Base-by-base conservation (phyloP, 2,113 vertebrate species). In the Cacatua alba region DNA sequence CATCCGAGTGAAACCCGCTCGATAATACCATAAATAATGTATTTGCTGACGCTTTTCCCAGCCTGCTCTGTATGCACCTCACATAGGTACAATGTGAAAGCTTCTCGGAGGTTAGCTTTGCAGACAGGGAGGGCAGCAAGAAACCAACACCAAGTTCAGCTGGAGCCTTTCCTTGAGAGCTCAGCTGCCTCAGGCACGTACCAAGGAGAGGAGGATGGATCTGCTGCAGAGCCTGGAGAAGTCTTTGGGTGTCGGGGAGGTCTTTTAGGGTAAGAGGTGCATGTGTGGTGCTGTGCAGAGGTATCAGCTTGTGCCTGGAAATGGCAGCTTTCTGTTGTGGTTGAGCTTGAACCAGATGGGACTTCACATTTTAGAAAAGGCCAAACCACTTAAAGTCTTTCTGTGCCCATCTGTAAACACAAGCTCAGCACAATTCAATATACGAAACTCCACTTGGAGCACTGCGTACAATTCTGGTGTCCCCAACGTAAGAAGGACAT, bases 1-100 rank as follows among this genome's bases (percentile, higher is more conserved):
- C 53, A 49, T 31, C 49, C 43, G 17, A 39, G 53, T 83, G 44
- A 39, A 75, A 83, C 24, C 35, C 0, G 1, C 69, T 94, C 91
- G 10, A 78, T 95, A 94, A 28, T 28, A 18, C 9, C 33, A 52
- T 94, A 83, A 95, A 89, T 91, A 86, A 91, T 92, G 59, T 82
- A 92, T 94, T 59, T 82, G 57, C 91, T 91, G 91, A 70, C 7
- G 6, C 86, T 52, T 83, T 81, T 75, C n/a, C 77, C 64, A 39
- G 26, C n/a, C 88, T 87, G 46, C 67, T 95, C 60, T 48, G 3
- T 15, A 3, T 89, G 86, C 77, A 48, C 24, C 71, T 91, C 84
- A 51, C 71, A 12, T 8, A 78, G 35, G 39, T 46, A 35, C 0
- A 0, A 35, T 29, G 41, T 35, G 68, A 76, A 69, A 68, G 44